Conservation (phyloP, 2,797 vertebrate species). For the Phataginus tricuspis region DNA sequence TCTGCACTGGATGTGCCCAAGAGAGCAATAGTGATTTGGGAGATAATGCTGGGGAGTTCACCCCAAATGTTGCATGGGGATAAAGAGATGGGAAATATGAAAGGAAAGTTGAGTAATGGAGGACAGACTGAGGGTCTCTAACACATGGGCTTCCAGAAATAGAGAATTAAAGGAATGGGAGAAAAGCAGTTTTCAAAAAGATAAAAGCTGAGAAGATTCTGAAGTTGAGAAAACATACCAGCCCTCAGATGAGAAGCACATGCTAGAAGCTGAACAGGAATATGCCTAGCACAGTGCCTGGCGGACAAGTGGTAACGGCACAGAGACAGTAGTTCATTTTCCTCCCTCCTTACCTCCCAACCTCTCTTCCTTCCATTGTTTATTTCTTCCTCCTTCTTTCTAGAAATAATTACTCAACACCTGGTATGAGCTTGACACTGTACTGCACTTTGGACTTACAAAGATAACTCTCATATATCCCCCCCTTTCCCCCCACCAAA, state of each 20-base stretch:
- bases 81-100: not conserved
- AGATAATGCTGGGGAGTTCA: not conserved
- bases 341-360: not conserved
- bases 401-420: not conserved
- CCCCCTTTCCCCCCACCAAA: too few relatives aligned
- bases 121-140: not conserved
- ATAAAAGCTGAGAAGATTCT: not conserved
- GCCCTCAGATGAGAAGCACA: not conserved
- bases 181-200: not conserved
- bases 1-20: not conserved
- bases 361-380: too few relatives aligned
- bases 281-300: not conserved
- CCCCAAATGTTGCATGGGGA: not conserved
- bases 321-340: not conserved
- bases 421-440: not conserved
- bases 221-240: not conserved
- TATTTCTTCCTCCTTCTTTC: not conserved
- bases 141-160: not conserved
- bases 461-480: not conserved
- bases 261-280: not conserved
- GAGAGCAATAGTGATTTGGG: not conserved
- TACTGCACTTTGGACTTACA: not conserved
- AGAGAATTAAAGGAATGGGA: not conserved
- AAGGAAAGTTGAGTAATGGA: conserved; percentile 20
- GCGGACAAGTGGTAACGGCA: not conserved